A percentile compares a stretch with the other conserved stretches of the same genome.
These are phyloP conservation scores for Trachelus iudaicus DNA, from an alignment of 2,888 invertebrate genomes.

Conservation along the genomic window DNA sequence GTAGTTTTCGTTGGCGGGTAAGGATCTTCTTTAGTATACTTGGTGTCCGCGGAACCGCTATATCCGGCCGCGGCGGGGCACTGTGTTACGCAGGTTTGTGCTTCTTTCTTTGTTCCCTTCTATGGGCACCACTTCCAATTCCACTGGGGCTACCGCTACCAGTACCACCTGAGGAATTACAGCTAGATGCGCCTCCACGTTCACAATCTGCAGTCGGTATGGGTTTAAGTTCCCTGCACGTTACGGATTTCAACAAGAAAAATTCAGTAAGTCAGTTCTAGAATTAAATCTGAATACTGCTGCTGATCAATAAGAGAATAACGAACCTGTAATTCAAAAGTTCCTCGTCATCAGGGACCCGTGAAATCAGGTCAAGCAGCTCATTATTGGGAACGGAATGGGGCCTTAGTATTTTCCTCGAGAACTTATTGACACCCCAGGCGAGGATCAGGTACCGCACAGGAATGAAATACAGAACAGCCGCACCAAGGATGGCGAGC, in stretches of 20 bases:
- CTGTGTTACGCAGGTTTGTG: conserved; percentile 75
- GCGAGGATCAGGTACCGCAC: conserved; percentile 88
- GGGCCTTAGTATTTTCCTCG: conserved; percentile 90
- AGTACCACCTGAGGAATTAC: background rate
- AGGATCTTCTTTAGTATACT: conserved; percentile 57
- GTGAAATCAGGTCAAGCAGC: conserved; percentile 90
- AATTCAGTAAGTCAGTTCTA: conserved; percentile 1
- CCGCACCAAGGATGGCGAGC: conserved; percentile 76
- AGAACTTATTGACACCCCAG: conserved; percentile 97
- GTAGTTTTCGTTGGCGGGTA: conserved; percentile 51
- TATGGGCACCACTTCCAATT: conserved; percentile 34
- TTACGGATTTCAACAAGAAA: conserved; percentile 46
- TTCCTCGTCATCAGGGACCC: conserved; percentile 94
- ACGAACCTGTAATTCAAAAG: conserved; percentile 74
- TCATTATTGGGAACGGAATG: conserved; percentile 98
- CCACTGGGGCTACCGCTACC: conserved; percentile 21
- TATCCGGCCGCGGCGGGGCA: conserved; percentile 57
- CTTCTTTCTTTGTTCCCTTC: conserved; percentile 75
- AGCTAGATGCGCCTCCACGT: conserved; percentile 39
- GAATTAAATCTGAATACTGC: conserved; percentile 22
- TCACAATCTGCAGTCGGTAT: conserved; percentile 69
- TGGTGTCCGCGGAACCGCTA: conserved; percentile 57
- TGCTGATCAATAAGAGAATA: conserved; percentile 20
- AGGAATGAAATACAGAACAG: conserved; percentile 90
- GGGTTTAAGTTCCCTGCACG: conserved; percentile 74